phyloP scores from a whole-genome alignment of 2,113 vertebrate genomes.

The Corynorhinus townsendii region DNA sequence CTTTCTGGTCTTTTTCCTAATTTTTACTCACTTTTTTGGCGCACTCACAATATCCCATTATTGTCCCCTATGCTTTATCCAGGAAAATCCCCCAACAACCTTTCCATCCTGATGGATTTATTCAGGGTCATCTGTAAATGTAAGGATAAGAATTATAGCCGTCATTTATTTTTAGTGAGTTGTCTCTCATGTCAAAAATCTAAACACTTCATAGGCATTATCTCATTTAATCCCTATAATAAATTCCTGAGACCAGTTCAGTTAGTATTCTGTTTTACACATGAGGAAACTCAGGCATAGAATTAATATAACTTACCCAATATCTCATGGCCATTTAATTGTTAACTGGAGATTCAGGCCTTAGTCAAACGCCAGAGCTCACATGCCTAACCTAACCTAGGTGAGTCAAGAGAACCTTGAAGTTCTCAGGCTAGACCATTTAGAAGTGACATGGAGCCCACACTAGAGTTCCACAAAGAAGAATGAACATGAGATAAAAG shows the following conservation, averaged over 20 bases:
- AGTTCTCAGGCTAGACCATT: neutral
- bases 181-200: slow-evolving; percentile 14
- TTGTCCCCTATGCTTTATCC: neutral
- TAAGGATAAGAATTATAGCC: neutral
- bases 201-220: neutral
- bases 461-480: neutral
- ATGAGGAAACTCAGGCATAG: neutral
- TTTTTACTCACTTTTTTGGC: neutral
- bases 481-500: neutral
- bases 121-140: neutral
- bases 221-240: neutral
- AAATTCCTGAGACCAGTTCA: neutral
- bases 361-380: neutral
- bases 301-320: neutral
- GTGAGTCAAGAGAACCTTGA: neutral
- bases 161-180: neutral
- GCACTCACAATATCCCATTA: neutral
- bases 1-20: neutral
- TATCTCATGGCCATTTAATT: neutral
- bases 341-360: neutral
- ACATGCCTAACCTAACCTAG: neutral
- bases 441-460: neutral
- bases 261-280: neutral
- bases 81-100: neutral
- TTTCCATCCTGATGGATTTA: neutral